Evolutionary conservation across 53 echinoderm and acorn worm genomes (phyloP), one percentile per base, ranked within the genome.

Genomic region (Apostichopus leukothele): DNA sequence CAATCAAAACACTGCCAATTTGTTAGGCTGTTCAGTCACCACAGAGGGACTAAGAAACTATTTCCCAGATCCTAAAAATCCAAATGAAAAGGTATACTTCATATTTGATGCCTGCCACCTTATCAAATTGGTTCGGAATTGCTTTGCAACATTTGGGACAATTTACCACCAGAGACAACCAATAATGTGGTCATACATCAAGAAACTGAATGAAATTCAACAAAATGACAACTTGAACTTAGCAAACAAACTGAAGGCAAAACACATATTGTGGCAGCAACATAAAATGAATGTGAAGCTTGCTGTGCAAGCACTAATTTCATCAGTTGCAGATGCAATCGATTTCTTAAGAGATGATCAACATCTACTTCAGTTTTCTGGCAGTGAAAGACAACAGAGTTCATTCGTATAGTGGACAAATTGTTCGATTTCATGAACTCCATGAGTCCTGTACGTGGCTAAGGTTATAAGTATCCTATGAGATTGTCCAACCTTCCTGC

Each of bases 81-180:
- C 91, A 50, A 68, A 77, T 88, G 85, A 94, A 68, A 94, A 86
- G 50, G 86, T 90, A 21, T 75, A 90, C 25, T 92, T 92, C 55
- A 73, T 94, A 7, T 94, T 94, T 85, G 94, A 94, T 79, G 81
- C 91, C 26, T 88, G 91, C 73, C 94, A 94, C 76, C 88, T 94
- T 7, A 68, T 91, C 0, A 91, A 91, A 53, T 54, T 92, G 50
- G 83, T 90, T 12, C 81, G 90, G 75, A 94, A 94, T 61, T 87
- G 90, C 51, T 59, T 90, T 6, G 94, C 93, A 76, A 93, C 86
- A 10, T 68, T 77, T 54, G 89, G 86, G 14, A 93, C 90, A 84
- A 89, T 90, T 60, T 88, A 75, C 16, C 91, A 88, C 75, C 51
- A 91, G 12, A 88, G 75, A 66, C 76, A 94, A 63, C 21, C 67